Conservation (phyloP, 2,797 vertebrate genomes). For the Sternarchorhynchus goeldii region DNA sequence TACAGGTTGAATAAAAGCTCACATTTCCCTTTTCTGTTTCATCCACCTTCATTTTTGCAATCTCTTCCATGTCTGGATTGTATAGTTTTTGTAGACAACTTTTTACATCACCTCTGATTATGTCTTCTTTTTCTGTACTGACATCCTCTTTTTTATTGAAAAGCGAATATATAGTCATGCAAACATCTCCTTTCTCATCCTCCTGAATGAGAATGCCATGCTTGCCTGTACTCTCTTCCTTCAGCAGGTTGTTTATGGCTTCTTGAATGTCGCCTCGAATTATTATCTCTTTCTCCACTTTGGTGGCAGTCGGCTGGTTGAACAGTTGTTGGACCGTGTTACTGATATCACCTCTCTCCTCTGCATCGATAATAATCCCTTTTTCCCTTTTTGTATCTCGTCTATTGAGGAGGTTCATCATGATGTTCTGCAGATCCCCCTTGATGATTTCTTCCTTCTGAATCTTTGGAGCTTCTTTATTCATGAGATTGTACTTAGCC, state of each 20-base stretch:
- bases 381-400: conserved; percentile 72
- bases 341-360: conserved; percentile 87
- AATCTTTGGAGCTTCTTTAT: conserved; percentile 84
- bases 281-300: conserved; percentile 83
- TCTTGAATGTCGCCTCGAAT: conserved; percentile 85
- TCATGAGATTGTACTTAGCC: conserved; percentile 93
- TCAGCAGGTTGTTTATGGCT: conserved; percentile 84
- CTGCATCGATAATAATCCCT: conserved; percentile 79
- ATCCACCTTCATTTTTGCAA: conserved; percentile 77
- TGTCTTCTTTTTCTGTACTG: conserved; percentile 74
- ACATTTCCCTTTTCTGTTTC: conserved; percentile 90
- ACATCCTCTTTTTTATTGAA: conserved; percentile 79
- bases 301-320: conserved; percentile 74
- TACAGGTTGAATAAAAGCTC: conserved; percentile 90
- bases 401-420: conserved; percentile 85
- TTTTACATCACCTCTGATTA: conserved; percentile 83
- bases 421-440: conserved; percentile 86
- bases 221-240: conserved; percentile 71
- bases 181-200: conserved; percentile 88
- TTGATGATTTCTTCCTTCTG: conserved; percentile 87
- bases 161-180: conserved; percentile 91
- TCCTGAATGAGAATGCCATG: conserved; percentile 92
- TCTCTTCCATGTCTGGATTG: conserved; percentile 69
- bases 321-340: conserved; percentile 84
- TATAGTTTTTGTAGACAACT: conserved; percentile 80